Conservation (phyloP, 2,797 vertebrate genomes). For the Acestrorhynchus altus region DNA sequence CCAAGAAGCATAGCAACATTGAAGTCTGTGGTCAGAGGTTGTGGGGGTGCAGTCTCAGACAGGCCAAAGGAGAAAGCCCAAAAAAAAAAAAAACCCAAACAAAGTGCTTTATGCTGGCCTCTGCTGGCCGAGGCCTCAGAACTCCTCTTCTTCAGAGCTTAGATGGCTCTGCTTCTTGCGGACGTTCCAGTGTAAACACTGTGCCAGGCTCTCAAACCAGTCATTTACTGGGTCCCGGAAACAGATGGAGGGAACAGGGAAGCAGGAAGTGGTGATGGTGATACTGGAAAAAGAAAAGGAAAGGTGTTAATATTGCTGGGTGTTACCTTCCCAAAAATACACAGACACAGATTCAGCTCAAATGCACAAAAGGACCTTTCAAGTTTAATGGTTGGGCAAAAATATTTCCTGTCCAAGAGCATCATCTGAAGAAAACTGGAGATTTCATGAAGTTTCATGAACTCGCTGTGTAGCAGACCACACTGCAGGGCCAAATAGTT, state of each 20-base stretch:
- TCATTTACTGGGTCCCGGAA: constrained; percentile 86
- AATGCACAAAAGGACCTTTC: neutral
- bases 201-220: constrained; percentile 85
- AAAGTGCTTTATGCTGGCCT: constrained; percentile 7
- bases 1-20: neutral
- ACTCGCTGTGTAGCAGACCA: too few relatives aligned
- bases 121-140: constrained; percentile 14
- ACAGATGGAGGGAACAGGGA: constrained; percentile 83
- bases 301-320: neutral
- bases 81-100: neutral
- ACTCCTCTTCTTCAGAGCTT: constrained; percentile 52
- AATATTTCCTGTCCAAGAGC: too few relatives aligned
- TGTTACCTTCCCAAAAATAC: neutral
- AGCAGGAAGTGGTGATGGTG: constrained; percentile 84
- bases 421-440: too few relatives aligned
- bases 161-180: constrained; percentile 81
- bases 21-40: constrained; percentile 27
- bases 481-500: too few relatives aligned
- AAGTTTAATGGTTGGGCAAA: too few relatives aligned
- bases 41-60: neutral
- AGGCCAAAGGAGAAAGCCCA: neutral
- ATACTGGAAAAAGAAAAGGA: constrained; percentile 69
- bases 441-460: too few relatives aligned
- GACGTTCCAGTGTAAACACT: constrained; percentile 86
- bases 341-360: neutral